Percentiles rank a stretch among this genome's conserved stretches.
These are phyloP conservation scores for Gambusia yucatana DNA, from an alignment of 2,797 vertebrate species.

Conservation along the genomic window DNA sequence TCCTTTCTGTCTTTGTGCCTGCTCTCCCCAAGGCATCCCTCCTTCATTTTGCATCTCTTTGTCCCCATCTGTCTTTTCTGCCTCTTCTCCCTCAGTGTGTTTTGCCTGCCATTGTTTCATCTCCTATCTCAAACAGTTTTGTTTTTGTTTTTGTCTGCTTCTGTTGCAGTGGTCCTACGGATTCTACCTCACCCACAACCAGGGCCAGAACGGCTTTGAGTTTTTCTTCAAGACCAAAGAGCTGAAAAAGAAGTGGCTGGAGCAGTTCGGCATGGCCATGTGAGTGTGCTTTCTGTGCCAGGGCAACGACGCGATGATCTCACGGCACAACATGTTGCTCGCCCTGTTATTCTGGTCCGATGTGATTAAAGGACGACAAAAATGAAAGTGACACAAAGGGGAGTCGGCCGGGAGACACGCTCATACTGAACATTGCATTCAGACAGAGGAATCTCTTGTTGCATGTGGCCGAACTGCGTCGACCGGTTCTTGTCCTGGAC, in stretches of 20 bases:
- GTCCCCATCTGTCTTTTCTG: constrained; percentile 66
- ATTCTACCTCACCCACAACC: constrained; percentile 98
- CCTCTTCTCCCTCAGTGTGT: constrained; percentile 37
- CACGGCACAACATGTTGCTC: constrained; percentile 1
- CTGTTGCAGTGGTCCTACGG: constrained; percentile 93
- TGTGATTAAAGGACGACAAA: constrained; percentile 29
- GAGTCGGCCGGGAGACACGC: background rate
- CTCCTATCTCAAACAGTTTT: constrained; percentile 19
- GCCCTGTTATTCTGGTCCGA: constrained; percentile 56
- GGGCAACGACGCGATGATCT: constrained; percentile 24
- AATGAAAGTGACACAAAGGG: constrained; percentile 16
- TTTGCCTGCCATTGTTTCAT: constrained; percentile 19
- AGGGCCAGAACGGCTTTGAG: constrained; percentile 96
- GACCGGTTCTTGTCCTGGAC: constrained; percentile 16
- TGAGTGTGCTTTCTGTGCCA: constrained; percentile 78
- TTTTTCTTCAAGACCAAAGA: constrained; percentile 99
- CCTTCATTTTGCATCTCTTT: constrained; percentile 66
- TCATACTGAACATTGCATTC: background rate
- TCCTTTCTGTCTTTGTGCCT: constrained; percentile 48
- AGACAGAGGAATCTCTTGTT: background rate
- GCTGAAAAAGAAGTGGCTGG: constrained; percentile 98
- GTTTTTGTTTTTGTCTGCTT: background rate
- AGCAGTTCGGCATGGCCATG: constrained; percentile 99
- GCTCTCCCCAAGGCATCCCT: constrained; percentile 50
- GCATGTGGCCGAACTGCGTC: constrained; percentile 13